A percentile compares a stretch with the other conserved stretches of the same genome.
phyloP scores from a whole-genome alignment of 2,888 invertebrate genomes.

The Andrena bucephala region DNA sequence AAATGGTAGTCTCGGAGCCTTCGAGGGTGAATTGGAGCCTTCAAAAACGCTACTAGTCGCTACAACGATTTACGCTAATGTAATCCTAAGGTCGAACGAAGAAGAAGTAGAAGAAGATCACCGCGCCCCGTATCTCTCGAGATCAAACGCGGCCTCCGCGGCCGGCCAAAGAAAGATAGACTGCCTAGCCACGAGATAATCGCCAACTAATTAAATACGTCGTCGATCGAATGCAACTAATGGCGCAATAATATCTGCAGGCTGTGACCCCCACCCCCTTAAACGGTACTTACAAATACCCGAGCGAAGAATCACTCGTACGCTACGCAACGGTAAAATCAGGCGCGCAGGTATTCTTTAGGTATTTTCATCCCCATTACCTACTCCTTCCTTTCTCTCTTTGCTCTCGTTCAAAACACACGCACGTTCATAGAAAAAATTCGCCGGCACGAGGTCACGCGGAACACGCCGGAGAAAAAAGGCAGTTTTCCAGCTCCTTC shows the following conservation, averaged over 20 bases:
- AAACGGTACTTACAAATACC: slow-evolving; percentile 45
- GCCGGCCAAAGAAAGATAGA: slow-evolving; percentile 40
- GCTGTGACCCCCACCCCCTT: slow-evolving; percentile 30
- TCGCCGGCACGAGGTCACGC: slow-evolving; percentile 55
- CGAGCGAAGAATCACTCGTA: slow-evolving; percentile 41
- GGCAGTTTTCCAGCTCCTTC: slow-evolving; percentile 6
- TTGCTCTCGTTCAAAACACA: slow-evolving; percentile 37
- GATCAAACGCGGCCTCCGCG: slow-evolving; percentile 52
- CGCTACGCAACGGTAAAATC: slow-evolving; percentile 57
- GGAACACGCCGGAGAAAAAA: slow-evolving; percentile 30
- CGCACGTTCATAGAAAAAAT: slow-evolving; percentile 52
- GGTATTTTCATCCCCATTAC: slow-evolving; percentile 2
- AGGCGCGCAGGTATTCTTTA: slow-evolving; percentile 45
- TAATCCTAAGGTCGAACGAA: slow-evolving; percentile 40
- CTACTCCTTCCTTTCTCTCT: not conserved
- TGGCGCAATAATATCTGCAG: slow-evolving; percentile 38
- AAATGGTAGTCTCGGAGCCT: slow-evolving; percentile 33
- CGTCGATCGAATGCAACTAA: slow-evolving; percentile 59
- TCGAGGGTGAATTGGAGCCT: slow-evolving; percentile 23
- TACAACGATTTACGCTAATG: slow-evolving; percentile 54
- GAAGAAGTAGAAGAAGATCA: slow-evolving; percentile 16
- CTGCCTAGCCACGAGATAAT: slow-evolving; percentile 46
- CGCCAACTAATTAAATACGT: slow-evolving; percentile 47
- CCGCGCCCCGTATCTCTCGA: slow-evolving; percentile 45
- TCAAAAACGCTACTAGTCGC: slow-evolving; percentile 31